phyloP scores from a whole-genome alignment of 2,113 vertebrate genomes.

The Rhinolophus sinicus region DNA sequence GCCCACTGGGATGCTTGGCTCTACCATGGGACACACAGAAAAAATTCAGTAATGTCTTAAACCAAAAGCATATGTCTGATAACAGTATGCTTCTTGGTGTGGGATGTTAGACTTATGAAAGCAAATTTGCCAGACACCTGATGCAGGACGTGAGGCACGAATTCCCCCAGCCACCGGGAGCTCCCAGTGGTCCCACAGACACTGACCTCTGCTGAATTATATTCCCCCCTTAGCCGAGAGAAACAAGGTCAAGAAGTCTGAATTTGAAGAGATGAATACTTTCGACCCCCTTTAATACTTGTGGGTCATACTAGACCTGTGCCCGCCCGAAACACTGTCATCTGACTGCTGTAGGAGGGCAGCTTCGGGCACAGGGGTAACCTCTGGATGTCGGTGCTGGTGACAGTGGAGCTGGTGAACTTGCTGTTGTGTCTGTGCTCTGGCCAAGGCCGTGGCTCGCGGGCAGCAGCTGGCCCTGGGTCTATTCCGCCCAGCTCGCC shows the following conservation, averaged over 20 bases:
- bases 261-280: neutral
- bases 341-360: neutral
- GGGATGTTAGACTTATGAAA: neutral
- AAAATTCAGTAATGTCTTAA: neutral
- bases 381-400: neutral
- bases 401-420: neutral
- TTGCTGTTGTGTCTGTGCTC: neutral
- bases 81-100: neutral
- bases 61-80: neutral
- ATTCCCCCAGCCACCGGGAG: neutral
- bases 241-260: neutral
- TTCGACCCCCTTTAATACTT: neutral
- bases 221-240: neutral
- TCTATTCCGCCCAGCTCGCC: no score
- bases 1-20: neutral
- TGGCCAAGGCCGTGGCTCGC: accelerated
- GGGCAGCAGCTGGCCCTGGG: neutral
- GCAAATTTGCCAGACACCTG: neutral
- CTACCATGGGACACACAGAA: neutral
- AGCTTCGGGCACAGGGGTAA: neutral
- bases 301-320: neutral
- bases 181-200: neutral
- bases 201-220: neutral
- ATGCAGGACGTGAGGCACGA: neutral
- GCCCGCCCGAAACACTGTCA: neutral